A percentile compares a stretch with the other conserved stretches of the same genome.
Evolutionary conservation across 1,140 invertebrate species (phyloP).

Genomic region (Ephestia elutella): DNA sequence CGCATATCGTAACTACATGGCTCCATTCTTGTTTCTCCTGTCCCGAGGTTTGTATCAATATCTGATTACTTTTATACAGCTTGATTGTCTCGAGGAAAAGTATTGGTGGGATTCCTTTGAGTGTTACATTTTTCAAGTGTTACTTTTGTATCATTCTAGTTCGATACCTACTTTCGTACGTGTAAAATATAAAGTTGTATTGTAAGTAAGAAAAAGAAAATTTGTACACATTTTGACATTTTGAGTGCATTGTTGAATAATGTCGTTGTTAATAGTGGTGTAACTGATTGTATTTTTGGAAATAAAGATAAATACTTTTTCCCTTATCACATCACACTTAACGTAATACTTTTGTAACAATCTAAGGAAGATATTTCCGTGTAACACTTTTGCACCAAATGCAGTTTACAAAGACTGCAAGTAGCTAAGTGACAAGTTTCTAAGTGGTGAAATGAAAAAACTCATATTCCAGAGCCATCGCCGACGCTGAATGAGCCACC

Average conservation of each 20-base stretch:
- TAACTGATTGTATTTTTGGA: no score
- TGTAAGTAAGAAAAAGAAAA: no score
- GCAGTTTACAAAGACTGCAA: neutral
- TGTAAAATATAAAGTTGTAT: neutral
- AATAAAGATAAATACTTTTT: no score
- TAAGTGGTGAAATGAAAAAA: slow-evolving; percentile 3
- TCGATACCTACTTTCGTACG: neutral
- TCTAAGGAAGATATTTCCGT: neutral
- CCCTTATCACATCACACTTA: no score
- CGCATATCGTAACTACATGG: slow-evolving; percentile 50
- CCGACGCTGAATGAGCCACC: neutral
- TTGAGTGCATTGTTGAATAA: no score
- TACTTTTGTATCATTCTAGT: neutral
- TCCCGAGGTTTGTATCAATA: neutral
- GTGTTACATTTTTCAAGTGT: neutral
- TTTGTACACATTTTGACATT: no score
- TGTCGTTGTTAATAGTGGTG: no score
- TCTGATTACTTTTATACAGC: slow-evolving; percentile 4
- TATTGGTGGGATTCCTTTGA: slow-evolving; percentile 1
- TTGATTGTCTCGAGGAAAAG: slow-evolving; percentile 3
- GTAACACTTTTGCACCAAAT: neutral
- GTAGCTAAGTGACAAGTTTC: neutral
- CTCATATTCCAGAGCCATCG: neutral
- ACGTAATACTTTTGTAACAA: no score
- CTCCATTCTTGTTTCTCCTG: slow-evolving; percentile 35